Evolutionary conservation across 2,113 vertebrate genomes (phyloP).

Genomic region (Tretioscincus oriximinensis): DNA sequence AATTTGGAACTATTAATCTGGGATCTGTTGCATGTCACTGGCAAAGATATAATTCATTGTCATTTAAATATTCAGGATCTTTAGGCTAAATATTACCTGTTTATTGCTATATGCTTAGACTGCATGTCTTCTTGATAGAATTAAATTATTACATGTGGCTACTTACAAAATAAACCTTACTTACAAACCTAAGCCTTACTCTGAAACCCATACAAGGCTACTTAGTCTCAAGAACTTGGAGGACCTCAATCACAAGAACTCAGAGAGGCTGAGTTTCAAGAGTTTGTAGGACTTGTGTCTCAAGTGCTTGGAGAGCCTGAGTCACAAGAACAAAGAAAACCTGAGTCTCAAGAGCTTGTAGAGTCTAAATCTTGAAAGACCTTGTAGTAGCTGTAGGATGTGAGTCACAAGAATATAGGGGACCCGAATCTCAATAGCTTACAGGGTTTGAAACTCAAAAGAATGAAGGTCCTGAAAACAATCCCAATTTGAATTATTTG

Average conservation of each 20-base stretch:
- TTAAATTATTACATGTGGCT: not conserved
- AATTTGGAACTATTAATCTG: not conserved
- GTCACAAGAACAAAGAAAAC: no score
- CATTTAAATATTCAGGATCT: conserved; percentile 54
- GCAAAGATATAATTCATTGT: conserved; percentile 18
- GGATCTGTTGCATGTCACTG: conserved; percentile 20
- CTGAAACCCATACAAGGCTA: not conserved
- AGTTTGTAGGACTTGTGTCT: not conserved
- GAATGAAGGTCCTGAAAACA: no score
- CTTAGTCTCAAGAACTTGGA: not conserved
- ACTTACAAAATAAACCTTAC: not conserved
- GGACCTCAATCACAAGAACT: no score
- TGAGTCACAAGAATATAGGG: no score
- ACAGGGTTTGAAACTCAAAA: no score
- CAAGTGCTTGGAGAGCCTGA: no score
- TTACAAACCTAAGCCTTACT: not conserved
- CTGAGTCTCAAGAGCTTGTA: no score
- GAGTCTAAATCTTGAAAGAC: no score
- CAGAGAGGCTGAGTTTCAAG: not conserved
- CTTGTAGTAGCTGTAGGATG: no score
- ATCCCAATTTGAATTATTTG: not conserved
- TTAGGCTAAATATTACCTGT: conserved; percentile 45
- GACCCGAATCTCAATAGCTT: no score
- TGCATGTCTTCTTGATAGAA: not conserved
- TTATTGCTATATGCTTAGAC: conserved; percentile 26